Evolutionary conservation across 1,140 invertebrate species (phyloP).

Genomic region (Pomacea maculata): DNA sequence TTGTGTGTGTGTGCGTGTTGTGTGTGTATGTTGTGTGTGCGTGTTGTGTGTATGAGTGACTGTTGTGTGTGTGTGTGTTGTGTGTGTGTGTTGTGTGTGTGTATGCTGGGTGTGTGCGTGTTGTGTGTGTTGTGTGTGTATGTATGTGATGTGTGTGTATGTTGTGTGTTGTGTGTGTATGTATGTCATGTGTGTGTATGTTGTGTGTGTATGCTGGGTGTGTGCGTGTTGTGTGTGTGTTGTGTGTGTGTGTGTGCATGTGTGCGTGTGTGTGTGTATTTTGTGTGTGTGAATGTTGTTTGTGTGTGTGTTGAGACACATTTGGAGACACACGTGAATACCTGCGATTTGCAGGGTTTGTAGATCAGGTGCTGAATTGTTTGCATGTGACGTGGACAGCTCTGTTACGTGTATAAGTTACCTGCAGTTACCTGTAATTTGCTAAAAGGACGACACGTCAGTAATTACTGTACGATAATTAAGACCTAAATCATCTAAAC

Average conservation of each 20-base stretch:
- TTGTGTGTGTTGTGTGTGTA: slow-evolving; percentile 12
- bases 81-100: neutral
- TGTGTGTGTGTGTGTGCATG: slow-evolving; percentile 4
- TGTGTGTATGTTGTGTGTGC: too few species aligned
- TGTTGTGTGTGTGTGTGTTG: slow-evolving; percentile 2
- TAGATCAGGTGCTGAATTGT: neutral
- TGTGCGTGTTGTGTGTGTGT: too few species aligned
- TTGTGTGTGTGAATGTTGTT: neutral
- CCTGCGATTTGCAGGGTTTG: neutral
- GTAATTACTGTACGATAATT: neutral
- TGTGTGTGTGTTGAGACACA: neutral
- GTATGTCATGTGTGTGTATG: too few species aligned
- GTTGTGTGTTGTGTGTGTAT: too few species aligned
- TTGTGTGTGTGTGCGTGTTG: too few species aligned
- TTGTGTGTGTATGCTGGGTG: too few species aligned
- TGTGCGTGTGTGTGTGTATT: slow-evolving; percentile 6
- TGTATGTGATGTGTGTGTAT: too few species aligned
- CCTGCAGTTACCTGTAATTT: neutral
- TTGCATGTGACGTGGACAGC: neutral
- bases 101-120: neutral
- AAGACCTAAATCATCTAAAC: too few species aligned
- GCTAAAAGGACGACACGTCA: neutral
- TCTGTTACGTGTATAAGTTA: neutral
- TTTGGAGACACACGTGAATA: neutral
- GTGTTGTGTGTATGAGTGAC: too few species aligned